Base-by-base conservation (phyloP, 1,140 invertebrate species). In the Drosophila busckii region DNA sequence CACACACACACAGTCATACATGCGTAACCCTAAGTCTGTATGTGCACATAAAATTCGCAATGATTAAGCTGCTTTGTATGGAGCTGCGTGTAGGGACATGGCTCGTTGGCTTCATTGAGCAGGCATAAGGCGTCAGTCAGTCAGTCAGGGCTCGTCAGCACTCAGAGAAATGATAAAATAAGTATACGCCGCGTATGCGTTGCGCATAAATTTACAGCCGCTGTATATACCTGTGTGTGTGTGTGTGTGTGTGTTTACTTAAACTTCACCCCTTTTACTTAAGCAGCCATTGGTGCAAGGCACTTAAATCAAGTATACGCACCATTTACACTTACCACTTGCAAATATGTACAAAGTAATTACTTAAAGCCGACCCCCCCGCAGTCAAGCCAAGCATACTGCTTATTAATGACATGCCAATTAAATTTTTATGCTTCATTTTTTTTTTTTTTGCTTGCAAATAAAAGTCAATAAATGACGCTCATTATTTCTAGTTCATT, bases 141-240 rank as follows among this genome's bases (percentile, higher is more conserved):
- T 3, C n/a, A n/a, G 42, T 17, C 53, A 48, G 19, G 48, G 31
- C 58, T 48, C 29, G 48, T 54, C 65, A 55, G 23, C 70, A 29
- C 35, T 67, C 34, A 76, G 44, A 55, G 44, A 37, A 45, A 46
- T 50, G 68, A 73, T 78, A 68, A 80, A 78, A 80, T 48, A 68
- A 64, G 73, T 64, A 68, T 80, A 63, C 67, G 58, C 31, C 49
- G 49, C 49, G 60, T 53, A 60, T 65, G 60, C 34, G 29, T n/a
- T n/a, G 25, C 22, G 58, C 49, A 71, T 78, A 78, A 78, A 78
- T 37, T 12, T 13, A 7, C 2, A 13, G 16, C 8, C 29, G 4
- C 7, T 9, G 20, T 40, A 12, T 19, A 28, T 44, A 15, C 1
- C 5, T 35, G n/a, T 26, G 2, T 41, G 22, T 9, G 4, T 40